Percentiles rank a stretch among this genome's conserved stretches.
Conservation (phyloP, 1,140 invertebrate species). For the Scaptomyza graminum region DNA sequence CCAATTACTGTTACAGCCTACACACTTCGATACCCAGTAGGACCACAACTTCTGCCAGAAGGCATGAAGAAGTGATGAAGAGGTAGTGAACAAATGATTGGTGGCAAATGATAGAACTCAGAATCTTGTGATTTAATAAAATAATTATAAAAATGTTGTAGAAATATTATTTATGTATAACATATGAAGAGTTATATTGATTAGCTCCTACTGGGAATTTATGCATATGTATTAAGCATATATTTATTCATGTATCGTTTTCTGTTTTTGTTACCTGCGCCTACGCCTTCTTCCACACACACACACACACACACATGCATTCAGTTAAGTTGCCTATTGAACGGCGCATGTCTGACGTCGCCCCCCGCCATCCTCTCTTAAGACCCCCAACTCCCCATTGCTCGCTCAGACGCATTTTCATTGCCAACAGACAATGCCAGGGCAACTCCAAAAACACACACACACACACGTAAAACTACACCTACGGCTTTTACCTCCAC, state of each 20-base stretch:
- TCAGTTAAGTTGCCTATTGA: slow-evolving; percentile 17
- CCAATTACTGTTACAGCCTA: neutral
- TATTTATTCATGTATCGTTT: neutral
- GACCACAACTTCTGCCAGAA: neutral
- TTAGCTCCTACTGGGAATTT: neutral
- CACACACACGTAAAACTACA: slow-evolving; percentile 9
- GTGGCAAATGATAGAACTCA: too few relatives aligned
- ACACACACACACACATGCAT: neutral
- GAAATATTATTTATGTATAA: too few relatives aligned
- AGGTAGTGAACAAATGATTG: neutral
- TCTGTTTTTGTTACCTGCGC: slow-evolving; percentile 6
- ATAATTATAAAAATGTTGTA: too few relatives aligned
- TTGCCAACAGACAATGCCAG: slow-evolving; percentile 81
- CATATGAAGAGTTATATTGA: too few relatives aligned
- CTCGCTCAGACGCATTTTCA: slow-evolving; percentile 64
- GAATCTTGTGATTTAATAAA: too few relatives aligned
- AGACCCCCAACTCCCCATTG: too few relatives aligned
- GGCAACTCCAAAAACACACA: slow-evolving; percentile 51
- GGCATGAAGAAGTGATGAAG: neutral
- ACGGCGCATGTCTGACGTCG: slow-evolving; percentile 61
- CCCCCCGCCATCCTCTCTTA: neutral
- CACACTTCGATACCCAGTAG: slow-evolving; percentile 10
- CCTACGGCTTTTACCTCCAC: slow-evolving; percentile 33
- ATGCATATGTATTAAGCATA: neutral
- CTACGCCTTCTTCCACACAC: slow-evolving; percentile 22